Evolutionary conservation across 2,888 invertebrate species (phyloP).

Genomic region (Ophonus ardosiacus): DNA sequence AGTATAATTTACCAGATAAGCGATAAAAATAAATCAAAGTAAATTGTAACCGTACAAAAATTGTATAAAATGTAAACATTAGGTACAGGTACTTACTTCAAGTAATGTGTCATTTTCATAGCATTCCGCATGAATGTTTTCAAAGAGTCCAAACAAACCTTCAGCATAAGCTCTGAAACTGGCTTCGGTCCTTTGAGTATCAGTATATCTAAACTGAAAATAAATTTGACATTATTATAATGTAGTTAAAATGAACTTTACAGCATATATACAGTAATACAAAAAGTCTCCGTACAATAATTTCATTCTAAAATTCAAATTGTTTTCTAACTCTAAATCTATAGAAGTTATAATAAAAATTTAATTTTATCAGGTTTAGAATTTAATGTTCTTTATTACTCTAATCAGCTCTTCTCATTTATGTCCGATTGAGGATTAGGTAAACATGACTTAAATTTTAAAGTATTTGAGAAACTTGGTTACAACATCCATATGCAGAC

Average conservation of each 20-base stretch:
- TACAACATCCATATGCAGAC: no score
- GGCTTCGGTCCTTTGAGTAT: slow-evolving; percentile 78
- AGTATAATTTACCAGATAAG: neutral
- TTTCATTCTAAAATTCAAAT: no score
- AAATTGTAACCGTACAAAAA: neutral
- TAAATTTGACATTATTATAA: slow-evolving; percentile 46
- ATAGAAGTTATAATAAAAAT: no score
- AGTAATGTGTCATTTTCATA: slow-evolving; percentile 39
- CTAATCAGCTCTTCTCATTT: no score
- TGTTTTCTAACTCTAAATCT: no score
- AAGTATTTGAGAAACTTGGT: no score
- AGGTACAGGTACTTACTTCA: slow-evolving; percentile 46
- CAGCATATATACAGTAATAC: neutral
- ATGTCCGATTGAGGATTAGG: no score
- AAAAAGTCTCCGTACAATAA: no score
- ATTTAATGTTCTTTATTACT: no score
- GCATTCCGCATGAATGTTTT: slow-evolving; percentile 74
- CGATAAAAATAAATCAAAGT: neutral
- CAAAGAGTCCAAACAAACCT: slow-evolving; percentile 79
- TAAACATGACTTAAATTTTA: no score
- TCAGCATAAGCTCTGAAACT: slow-evolving; percentile 83
- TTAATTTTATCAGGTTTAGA: no score
- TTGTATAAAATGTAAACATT: neutral
- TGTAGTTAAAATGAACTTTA: slow-evolving; percentile 19
- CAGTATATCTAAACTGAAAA: slow-evolving; percentile 81